Evolutionary conservation across 2,797 vertebrate species (phyloP), one percentile per base, ranked within the genome.

Genomic region (Spinus pinus): DNA sequence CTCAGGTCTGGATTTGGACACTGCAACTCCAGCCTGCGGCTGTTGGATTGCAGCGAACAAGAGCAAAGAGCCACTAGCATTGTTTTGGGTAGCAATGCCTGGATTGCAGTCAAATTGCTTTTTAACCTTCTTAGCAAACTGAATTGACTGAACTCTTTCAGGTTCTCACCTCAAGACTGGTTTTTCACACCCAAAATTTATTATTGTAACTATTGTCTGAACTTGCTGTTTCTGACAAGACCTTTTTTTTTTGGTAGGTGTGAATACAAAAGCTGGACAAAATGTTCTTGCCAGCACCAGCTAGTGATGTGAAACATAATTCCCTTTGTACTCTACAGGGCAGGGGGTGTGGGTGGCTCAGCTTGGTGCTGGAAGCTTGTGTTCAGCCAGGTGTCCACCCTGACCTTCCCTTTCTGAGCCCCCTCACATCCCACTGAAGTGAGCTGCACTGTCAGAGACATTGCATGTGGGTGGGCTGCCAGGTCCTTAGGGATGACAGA

Each of bases 111-210:
- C 54, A 74, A 74, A 64, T 8, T 67, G 46, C 73, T 81, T 90
- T 84, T 93, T 70, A 90, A 66, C 53, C 57, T 61, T n/a, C 77
- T 87, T 92, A 28, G 69, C 81, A 82, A 91, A 64, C 14, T 23
- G 46, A 78, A 71, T 22, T 46, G 60, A 24, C 30, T 20, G 41
- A 87, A 39, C 24, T 65, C 78, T 64, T 57, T 14, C 31, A 73
- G 47, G 25, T 70, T 94, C 64, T 82, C 64, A 37, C 81, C 58
- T 79, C 49, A 23, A 60, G 65, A 41, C 41, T 60, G 64, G 0
- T 56, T 93, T 82, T 71, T 79, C 85, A 80, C 88, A 60, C 44
- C 31, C 67, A 4, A 12, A 82, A 81, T 81, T 53, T 30, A 67
- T 80, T 89, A 30, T 53, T 53, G 49, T 24, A 66, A 60, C 64